Base-by-base conservation (phyloP, 1,140 invertebrate genomes). In the Oryctes rhinoceros region DNA sequence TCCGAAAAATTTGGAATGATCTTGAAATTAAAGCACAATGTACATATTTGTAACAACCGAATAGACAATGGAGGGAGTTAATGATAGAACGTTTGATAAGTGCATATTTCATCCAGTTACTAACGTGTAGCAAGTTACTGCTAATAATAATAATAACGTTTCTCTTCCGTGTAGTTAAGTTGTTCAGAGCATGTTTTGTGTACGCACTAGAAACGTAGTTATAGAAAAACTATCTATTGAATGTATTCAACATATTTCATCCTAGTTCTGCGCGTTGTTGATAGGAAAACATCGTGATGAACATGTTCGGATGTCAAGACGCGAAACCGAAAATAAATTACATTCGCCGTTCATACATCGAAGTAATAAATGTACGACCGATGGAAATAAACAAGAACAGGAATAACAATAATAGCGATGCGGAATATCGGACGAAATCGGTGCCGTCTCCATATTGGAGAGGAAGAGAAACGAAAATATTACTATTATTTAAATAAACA, bases 401-500 rank as follows among this genome's bases (percentile, higher is more conserved):
- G 39, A 48, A 76, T 76, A 76, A 76, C 37, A 76, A 76, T 47
- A 76, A 76, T 76, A 47, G n/a, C 44, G 20, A 71, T 35, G 24
- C 20, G 53, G 49, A 59, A 71, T 71, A 71, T 71, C 35, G 24
- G 65, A 71, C 24, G 9, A 24, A 59, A 59, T 18, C 53, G 13
- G 15, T 59, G n/a, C 53, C 53, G 53, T 59, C 37, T 35, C 67
- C 24, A 15, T 24, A 76, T 47, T 76, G 75, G 39, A 18, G 18
- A 76, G 35, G 44, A 44, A 76, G 18, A 49, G 44, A 47, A 76
- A 76, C 37, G 37, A 49, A 47, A 76, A 76, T 49, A 76, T 76
- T 37, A 49, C 75, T 47, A 74, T 76, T 76, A 76, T 76, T 76
- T 76, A 76, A 76, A 76, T 76, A 76, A 76, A 76, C 75, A 76